phyloP scores from a whole-genome alignment of 2,113 vertebrate genomes.

The Sturnira hondurensis region DNA sequence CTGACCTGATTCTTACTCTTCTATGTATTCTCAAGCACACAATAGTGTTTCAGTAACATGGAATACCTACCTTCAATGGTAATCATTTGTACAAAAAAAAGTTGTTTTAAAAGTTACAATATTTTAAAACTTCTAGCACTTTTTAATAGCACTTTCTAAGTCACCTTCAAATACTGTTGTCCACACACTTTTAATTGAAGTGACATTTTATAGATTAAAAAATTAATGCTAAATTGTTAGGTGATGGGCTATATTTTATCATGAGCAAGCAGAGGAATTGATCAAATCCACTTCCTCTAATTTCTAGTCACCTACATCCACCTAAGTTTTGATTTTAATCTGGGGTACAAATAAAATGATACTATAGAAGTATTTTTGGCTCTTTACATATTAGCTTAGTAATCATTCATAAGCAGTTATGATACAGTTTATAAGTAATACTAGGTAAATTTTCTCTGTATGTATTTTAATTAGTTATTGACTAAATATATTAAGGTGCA shows the following conservation, averaged over 20 bases:
- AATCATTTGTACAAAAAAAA: neutral
- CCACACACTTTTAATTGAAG: neutral
- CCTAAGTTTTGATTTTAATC: neutral
- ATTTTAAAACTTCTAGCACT: neutral
- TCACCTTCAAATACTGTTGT: neutral
- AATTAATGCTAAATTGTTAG: neutral
- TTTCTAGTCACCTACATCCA: neutral
- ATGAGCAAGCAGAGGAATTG: neutral
- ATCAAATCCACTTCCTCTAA: neutral
- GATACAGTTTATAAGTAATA: neutral
- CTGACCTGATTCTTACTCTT: neutral
- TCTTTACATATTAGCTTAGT: neutral
- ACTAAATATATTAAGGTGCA: neutral
- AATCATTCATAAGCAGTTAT: neutral
- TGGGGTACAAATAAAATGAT: neutral
- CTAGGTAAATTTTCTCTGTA: neutral
- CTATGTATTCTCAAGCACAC: neutral
- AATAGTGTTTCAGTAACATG: neutral
- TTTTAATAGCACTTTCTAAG: neutral
- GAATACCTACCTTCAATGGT: neutral
- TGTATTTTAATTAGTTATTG: neutral
- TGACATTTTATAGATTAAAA: neutral
- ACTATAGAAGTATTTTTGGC: neutral
- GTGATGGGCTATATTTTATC: neutral
- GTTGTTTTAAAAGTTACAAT: neutral